Conservation (phyloP, 2,888 invertebrate genomes). For the Archaeoteleia sp. region DNA sequence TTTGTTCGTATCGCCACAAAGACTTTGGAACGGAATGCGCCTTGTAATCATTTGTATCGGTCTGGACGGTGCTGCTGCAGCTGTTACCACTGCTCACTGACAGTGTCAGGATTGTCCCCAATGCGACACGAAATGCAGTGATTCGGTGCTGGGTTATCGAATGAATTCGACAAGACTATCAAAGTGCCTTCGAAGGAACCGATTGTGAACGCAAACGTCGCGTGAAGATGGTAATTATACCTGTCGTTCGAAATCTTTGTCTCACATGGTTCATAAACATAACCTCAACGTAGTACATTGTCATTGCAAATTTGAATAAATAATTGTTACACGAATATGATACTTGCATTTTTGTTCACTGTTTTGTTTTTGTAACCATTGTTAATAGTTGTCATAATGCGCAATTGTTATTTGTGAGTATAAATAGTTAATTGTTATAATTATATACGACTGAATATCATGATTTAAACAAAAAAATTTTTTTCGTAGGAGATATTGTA, state of each 20-base stretch:
- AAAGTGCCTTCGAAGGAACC: constrained; percentile 42
- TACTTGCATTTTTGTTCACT: background rate
- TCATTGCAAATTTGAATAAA: no score
- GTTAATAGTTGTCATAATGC: no score
- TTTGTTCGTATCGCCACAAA: no score
- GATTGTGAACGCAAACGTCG: constrained; percentile 8
- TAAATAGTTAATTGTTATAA: no score
- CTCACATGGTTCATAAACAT: constrained; percentile 30
- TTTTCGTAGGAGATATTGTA: no score
- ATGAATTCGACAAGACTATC: constrained; percentile 40
- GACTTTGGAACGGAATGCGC: no score
- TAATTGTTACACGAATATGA: background rate
- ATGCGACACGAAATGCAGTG: constrained; percentile 49
- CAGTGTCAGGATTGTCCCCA: constrained; percentile 25
- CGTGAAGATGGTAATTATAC: constrained; percentile 37
- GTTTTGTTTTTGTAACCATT: no score
- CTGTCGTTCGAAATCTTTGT: background rate
- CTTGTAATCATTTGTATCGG: no score
- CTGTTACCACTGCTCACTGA: background rate
- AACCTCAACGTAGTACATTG: constrained; percentile 16
- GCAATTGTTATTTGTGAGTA: no score
- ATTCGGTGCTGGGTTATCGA: constrained; percentile 34
- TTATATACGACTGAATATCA: no score
- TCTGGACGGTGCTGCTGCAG: background rate
- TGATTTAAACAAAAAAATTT: no score